Evolutionary conservation across 2,113 vertebrate genomes (phyloP).

Genomic region (Neolamprologus longior): DNA sequence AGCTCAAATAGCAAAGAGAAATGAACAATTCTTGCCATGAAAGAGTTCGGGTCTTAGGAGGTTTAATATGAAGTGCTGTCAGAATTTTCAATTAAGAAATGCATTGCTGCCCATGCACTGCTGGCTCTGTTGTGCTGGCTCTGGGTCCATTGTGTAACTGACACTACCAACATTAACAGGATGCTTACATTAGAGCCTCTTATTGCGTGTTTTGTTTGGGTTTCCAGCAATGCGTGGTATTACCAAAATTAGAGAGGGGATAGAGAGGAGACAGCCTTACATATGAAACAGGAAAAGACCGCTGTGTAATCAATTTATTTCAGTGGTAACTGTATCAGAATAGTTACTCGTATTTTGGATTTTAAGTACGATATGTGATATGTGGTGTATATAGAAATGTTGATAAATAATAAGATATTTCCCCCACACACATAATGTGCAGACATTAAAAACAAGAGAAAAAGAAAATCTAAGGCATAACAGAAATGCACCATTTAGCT

Average conservation of each 20-base stretch:
- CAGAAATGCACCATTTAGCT: not conserved
- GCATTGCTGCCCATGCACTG: not conserved
- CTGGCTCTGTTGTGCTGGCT: no score
- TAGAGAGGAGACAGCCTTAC: not conserved
- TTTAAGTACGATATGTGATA: not conserved
- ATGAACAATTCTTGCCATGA: not conserved
- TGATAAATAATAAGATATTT: not conserved
- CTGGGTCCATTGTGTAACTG: no score
- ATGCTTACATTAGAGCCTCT: no score
- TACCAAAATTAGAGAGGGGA: not conserved
- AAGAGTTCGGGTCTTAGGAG: not conserved
- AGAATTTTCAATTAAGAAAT: not conserved
- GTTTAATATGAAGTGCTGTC: not conserved
- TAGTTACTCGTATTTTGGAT: not conserved
- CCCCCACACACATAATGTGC: not conserved
- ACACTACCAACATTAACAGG: no score
- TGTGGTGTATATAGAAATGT: not conserved
- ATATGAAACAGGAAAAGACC: fast-evolving
- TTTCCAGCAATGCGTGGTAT: not conserved
- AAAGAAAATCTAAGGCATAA: not conserved
- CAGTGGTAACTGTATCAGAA: not conserved
- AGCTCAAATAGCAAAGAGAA: not conserved
- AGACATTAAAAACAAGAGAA: not conserved
- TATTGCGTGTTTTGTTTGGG: not conserved
- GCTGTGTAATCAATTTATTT: not conserved